Percentiles rank a stretch among this genome's conserved stretches.
Conservation (phyloP, 1,140 invertebrate genomes). For the Leptinotarsa texana region DNA sequence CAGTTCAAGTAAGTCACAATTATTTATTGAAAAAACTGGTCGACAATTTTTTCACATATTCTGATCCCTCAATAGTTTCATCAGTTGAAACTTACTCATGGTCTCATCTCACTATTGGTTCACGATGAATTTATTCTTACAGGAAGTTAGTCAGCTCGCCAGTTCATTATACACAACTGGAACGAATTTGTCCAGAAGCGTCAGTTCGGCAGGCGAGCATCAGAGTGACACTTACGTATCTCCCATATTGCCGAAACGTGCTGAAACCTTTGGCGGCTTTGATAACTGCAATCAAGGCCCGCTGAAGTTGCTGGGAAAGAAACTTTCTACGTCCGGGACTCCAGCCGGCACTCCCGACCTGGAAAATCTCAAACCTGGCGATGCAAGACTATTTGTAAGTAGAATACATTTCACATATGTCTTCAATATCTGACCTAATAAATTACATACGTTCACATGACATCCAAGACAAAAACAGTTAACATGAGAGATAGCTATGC, state of each 20-base stretch:
- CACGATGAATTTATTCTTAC: slow-evolving; percentile 42
- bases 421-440: too few relatives aligned
- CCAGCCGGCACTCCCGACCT: slow-evolving; percentile 50
- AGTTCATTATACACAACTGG: slow-evolving; percentile 72
- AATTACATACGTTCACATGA: too few relatives aligned
- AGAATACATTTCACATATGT: background rate
- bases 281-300: slow-evolving; percentile 67
- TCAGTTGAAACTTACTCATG: too few relatives aligned
- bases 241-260: slow-evolving; percentile 83
- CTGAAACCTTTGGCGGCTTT: slow-evolving; percentile 94
- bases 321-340: slow-evolving; percentile 46
- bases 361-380: slow-evolving; percentile 52
- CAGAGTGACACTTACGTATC: slow-evolving; percentile 81
- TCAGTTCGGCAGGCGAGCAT: slow-evolving; percentile 89
- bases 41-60: too few relatives aligned
- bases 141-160: slow-evolving; percentile 73
- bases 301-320: slow-evolving; percentile 51
- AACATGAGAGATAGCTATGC: too few relatives aligned
- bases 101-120: too few relatives aligned
- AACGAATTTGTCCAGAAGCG: slow-evolving; percentile 80
- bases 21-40: too few relatives aligned
- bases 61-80: too few relatives aligned
- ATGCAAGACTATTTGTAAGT: slow-evolving; percentile 53
- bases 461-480: too few relatives aligned
- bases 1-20: slow-evolving; percentile 62